These are phyloP conservation scores for Corvus moneduloides DNA, from an alignment of 2,113 vertebrate species.

Conservation along the genomic window DNA sequence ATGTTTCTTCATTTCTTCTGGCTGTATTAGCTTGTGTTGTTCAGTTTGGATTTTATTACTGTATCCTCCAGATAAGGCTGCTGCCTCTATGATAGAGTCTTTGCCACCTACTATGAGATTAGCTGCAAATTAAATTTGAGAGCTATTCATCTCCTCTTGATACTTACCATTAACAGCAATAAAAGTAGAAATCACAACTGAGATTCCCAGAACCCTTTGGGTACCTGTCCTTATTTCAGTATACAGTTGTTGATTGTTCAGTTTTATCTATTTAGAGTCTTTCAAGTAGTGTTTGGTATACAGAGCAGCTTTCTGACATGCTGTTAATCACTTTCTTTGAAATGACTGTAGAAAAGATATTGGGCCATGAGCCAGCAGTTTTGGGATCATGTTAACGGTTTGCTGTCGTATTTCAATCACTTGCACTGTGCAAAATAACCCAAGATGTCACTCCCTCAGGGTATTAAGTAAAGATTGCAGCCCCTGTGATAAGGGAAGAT, in stretches of 20 bases:
- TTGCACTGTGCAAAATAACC: background rate
- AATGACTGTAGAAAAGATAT: background rate
- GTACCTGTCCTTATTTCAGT: background rate
- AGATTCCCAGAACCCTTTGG: background rate
- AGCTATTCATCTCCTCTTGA: slow-evolving; percentile 19
- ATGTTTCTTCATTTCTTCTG: background rate
- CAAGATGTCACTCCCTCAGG: background rate
- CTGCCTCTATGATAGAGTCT: background rate
- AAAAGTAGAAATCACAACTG: slow-evolving; percentile 12
- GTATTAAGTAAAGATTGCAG: slow-evolving; percentile 42
- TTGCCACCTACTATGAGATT: slow-evolving; percentile 28
- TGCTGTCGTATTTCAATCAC: slow-evolving; percentile 15
- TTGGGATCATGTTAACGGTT: background rate
- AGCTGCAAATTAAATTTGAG: slow-evolving; percentile 35
- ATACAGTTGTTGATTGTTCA: background rate
- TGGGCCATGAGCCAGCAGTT: background rate
- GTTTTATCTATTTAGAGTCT: slow-evolving; percentile 25
- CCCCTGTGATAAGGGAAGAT: background rate
- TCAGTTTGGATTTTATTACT: slow-evolving; percentile 24
- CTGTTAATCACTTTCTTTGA: slow-evolving; percentile 33
- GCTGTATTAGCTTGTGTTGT: background rate
- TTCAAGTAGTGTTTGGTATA: background rate
- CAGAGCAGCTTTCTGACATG: background rate
- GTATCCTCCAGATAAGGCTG: slow-evolving; percentile 21
- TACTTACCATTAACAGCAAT: slow-evolving; percentile 8